These are phyloP conservation scores for Tragelaphus buxtoni DNA, from an alignment of 2,113 vertebrate species.

Conservation along the genomic window DNA sequence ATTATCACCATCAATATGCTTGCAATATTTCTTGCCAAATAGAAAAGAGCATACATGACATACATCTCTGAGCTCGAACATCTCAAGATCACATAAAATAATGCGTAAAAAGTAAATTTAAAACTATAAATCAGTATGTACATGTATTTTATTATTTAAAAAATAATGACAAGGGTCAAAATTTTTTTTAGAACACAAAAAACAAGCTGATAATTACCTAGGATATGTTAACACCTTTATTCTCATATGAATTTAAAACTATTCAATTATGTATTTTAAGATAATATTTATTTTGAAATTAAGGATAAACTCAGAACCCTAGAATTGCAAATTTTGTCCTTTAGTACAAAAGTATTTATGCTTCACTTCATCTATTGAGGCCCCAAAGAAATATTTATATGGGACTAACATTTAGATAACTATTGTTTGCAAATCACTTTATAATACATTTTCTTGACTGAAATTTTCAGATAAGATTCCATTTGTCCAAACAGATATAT, in stretches of 20 bases:
- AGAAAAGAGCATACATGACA: slow-evolving; percentile 62
- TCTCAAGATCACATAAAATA: slow-evolving; percentile 37
- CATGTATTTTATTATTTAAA: not conserved
- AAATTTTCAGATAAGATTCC: not conserved
- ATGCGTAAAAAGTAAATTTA: slow-evolving; percentile 25
- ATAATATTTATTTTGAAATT: not conserved
- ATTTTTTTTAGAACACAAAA: not conserved
- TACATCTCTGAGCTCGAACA: slow-evolving; percentile 36
- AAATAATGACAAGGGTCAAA: not conserved
- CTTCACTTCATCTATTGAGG: not conserved
- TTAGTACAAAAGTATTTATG: not conserved
- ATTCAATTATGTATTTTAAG: not conserved
- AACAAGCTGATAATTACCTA: not conserved
- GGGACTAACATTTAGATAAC: not conserved
- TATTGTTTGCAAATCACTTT: not conserved
- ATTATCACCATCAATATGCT: slow-evolving; percentile 73
- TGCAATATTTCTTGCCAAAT: slow-evolving; percentile 70
- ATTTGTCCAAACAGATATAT: not conserved
- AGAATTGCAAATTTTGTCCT: not conserved
- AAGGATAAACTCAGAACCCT: not conserved
- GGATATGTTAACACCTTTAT: not conserved
- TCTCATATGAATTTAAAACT: not conserved
- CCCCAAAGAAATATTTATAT: not conserved
- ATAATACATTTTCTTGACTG: not conserved
- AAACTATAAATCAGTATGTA: not conserved